phyloP scores from a whole-genome alignment of 2,113 vertebrate species.

The Macquaria ambigua region DNA sequence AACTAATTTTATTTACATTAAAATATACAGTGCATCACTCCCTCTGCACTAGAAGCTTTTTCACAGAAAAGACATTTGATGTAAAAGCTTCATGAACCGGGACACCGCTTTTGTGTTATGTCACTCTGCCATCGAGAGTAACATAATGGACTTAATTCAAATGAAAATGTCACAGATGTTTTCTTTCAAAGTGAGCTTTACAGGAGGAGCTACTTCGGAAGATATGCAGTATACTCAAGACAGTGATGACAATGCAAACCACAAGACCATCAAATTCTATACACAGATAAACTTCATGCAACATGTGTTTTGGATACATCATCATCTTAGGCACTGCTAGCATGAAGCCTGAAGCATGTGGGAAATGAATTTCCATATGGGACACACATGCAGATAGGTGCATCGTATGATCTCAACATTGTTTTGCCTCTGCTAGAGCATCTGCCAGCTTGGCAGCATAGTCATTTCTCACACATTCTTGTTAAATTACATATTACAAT shows the following conservation, averaged over 20 bases:
- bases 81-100: conserved; percentile 4
- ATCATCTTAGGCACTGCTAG: background rate
- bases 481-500: conserved; percentile 24
- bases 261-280: background rate
- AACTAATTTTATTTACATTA: background rate
- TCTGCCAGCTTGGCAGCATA: conserved; percentile 52
- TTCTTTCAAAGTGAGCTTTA: conserved; percentile 28
- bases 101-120: conserved; percentile 2
- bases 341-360: background rate
- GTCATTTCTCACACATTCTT: conserved; percentile 37
- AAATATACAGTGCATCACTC: background rate
- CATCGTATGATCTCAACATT: conserved; percentile 13
- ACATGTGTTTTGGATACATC: background rate
- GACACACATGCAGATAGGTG: background rate
- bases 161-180: conserved; percentile 41
- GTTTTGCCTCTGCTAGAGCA: conserved; percentile 13
- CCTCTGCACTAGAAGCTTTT: background rate
- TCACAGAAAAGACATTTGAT: conserved; percentile 11
- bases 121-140: background rate
- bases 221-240: background rate
- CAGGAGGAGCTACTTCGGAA: background rate
- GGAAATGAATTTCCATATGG: background rate
- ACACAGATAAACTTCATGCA: background rate
- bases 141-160: conserved; percentile 31
- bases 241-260: no score